phyloP scores from a whole-genome alignment of 1,140 invertebrate species.

The Psilanteris sp. region DNA sequence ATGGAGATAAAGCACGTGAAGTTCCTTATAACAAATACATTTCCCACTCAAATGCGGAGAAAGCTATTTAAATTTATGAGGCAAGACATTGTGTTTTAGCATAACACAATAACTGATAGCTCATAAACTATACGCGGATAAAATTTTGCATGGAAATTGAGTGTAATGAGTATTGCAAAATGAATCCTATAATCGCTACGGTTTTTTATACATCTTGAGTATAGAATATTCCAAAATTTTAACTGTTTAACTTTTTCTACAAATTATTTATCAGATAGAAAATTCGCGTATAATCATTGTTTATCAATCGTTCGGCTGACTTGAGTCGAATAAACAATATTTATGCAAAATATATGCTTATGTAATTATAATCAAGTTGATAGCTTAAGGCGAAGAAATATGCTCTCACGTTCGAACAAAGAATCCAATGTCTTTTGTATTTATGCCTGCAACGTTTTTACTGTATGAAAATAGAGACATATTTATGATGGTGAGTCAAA shows the following conservation, averaged over 20 bases:
- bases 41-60: constrained; percentile 44
- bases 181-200: constrained; percentile 19
- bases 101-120: constrained; percentile 45
- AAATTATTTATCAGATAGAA: background rate
- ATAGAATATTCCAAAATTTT: background rate
- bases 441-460: constrained; percentile 19
- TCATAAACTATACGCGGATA: constrained; percentile 41
- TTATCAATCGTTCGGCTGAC: constrained; percentile 7
- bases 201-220: background rate
- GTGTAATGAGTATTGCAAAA: constrained; percentile 38
- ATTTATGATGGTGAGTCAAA: no score
- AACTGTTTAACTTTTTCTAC: background rate
- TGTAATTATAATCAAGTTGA: constrained; percentile 36
- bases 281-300: background rate
- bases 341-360: constrained; percentile 35
- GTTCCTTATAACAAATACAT: constrained; percentile 40
- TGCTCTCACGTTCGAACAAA: constrained; percentile 48
- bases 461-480: background rate
- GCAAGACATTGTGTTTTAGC: constrained; percentile 50
- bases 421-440: constrained; percentile 28
- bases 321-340: constrained; percentile 11
- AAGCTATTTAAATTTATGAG: constrained; percentile 62
- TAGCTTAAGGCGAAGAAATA: constrained; percentile 22
- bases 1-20: constrained; percentile 25
- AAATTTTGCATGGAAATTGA: constrained; percentile 45